phyloP scores from a whole-genome alignment of 2,797 vertebrate genomes.

The Ptychobarbus kaznakovi region DNA sequence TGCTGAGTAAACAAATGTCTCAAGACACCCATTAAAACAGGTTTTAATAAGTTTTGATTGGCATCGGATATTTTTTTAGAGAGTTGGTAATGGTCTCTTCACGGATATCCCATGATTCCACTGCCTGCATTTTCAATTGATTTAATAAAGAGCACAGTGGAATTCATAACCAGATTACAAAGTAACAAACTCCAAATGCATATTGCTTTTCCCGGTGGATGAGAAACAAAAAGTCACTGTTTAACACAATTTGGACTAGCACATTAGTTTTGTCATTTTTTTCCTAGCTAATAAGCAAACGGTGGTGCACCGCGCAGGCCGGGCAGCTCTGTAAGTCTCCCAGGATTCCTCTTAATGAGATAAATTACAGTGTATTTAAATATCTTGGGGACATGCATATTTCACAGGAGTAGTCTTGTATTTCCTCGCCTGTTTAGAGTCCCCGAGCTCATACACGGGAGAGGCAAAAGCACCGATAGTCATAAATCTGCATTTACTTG shows the following conservation, averaged over 20 bases:
- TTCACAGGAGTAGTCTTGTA: slow-evolving; percentile 55
- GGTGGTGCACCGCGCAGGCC: background rate
- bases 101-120: slow-evolving; percentile 30
- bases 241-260: slow-evolving; percentile 47
- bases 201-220: background rate
- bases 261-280: slow-evolving; percentile 32
- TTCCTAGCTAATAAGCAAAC: slow-evolving; percentile 46
- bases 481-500: slow-evolving; percentile 61
- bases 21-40: slow-evolving; percentile 19
- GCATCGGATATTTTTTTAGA: background rate
- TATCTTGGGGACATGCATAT: slow-evolving; percentile 56
- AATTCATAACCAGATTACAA: slow-evolving; percentile 22
- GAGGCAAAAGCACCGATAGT: slow-evolving; percentile 59
- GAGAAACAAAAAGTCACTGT: slow-evolving; percentile 36
- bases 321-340: slow-evolving; percentile 17
- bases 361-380: slow-evolving; percentile 57
- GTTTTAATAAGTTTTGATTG: slow-evolving; percentile 41
- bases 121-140: slow-evolving; percentile 15
- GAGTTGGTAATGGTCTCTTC: background rate
- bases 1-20: background rate
- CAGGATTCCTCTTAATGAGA: slow-evolving; percentile 48
- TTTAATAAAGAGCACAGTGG: background rate
- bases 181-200: slow-evolving; percentile 28
- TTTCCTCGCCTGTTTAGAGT: slow-evolving; percentile 56
- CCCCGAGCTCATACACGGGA: slow-evolving; percentile 47